Evolutionary conservation across 2,888 invertebrate species (phyloP).

Genomic region (Bugula neritina): DNA sequence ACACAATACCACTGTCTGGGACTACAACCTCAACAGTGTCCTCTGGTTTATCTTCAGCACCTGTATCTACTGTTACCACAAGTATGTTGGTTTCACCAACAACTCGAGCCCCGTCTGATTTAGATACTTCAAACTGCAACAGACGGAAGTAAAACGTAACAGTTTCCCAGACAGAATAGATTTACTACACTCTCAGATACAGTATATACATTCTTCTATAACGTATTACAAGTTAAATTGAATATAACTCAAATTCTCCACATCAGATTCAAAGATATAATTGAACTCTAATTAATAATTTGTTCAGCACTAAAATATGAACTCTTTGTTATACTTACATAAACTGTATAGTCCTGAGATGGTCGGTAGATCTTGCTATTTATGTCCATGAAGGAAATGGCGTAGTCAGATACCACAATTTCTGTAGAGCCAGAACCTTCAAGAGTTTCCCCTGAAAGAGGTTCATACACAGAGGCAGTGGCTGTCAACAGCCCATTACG

Average conservation of each 20-base stretch:
- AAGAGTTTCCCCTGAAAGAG: conserved; percentile 75
- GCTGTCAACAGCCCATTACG: background rate
- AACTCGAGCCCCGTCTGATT: background rate
- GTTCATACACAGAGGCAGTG: conserved; percentile 84
- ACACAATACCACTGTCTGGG: conserved; percentile 1
- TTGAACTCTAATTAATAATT: too few relatives aligned
- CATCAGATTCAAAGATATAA: too few relatives aligned
- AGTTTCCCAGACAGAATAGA: too few relatives aligned
- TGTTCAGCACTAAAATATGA: too few relatives aligned
- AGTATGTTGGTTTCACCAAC: background rate
- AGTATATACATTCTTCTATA: too few relatives aligned
- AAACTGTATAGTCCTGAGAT: conserved; percentile 73
- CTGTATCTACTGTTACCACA: background rate
- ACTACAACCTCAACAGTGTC: background rate
- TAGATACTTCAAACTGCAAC: background rate
- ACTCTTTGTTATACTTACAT: conserved; percentile 63
- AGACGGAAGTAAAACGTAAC: too few relatives aligned
- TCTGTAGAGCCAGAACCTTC: conserved; percentile 69
- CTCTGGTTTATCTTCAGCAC: background rate
- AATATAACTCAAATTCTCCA: too few relatives aligned
- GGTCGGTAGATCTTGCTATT: conserved; percentile 80
- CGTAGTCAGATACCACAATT: conserved; percentile 71
- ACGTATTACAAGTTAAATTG: too few relatives aligned
- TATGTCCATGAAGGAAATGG: conserved; percentile 70
- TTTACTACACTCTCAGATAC: too few relatives aligned